Evolutionary conservation across 2,888 invertebrate species (phyloP).

Genomic region (Parelbella ahira): DNA sequence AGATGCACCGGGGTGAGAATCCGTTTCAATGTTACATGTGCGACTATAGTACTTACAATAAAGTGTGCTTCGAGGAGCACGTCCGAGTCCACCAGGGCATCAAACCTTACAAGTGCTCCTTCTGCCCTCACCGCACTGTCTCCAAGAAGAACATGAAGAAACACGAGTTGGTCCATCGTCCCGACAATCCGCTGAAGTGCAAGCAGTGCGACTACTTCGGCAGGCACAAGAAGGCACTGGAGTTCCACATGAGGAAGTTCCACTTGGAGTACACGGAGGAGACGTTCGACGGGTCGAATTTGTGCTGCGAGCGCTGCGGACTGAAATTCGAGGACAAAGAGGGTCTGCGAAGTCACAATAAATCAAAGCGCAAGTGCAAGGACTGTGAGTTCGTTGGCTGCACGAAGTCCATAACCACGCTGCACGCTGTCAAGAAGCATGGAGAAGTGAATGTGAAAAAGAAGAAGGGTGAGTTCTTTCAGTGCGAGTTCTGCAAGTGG

Average conservation of each 20-base stretch:
- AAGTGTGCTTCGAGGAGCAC: slow-evolving; percentile 57
- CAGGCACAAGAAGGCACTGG: slow-evolving; percentile 38
- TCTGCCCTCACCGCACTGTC: slow-evolving; percentile 53
- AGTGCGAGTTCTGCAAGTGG: slow-evolving; percentile 51
- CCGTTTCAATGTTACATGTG: slow-evolving; percentile 65
- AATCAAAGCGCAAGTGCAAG: slow-evolving; percentile 31
- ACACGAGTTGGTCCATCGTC: slow-evolving; percentile 55
- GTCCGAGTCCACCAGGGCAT: slow-evolving; percentile 58
- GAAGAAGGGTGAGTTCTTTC: slow-evolving; percentile 35
- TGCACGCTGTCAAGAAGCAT: slow-evolving; percentile 32
- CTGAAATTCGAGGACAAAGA: slow-evolving; percentile 24
- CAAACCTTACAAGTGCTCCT: slow-evolving; percentile 60
- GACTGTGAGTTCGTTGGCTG: slow-evolving; percentile 34
- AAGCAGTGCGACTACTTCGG: slow-evolving; percentile 49
- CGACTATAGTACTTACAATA: slow-evolving; percentile 61
- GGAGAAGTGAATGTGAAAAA: slow-evolving; percentile 17
- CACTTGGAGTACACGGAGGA: slow-evolving; percentile 9
- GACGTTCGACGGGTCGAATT: slow-evolving; percentile 2
- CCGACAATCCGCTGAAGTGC: slow-evolving; percentile 54
- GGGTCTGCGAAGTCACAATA: slow-evolving; percentile 23
- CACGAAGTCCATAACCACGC: slow-evolving; percentile 25
- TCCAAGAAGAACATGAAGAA: slow-evolving; percentile 64
- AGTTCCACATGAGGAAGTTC: slow-evolving; percentile 38
- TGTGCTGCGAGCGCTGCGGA: slow-evolving; percentile 26
- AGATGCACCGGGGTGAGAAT: slow-evolving; percentile 53